Evolutionary conservation across 2,113 vertebrate genomes (phyloP).

Genomic region (Toxostoma redivivum): DNA sequence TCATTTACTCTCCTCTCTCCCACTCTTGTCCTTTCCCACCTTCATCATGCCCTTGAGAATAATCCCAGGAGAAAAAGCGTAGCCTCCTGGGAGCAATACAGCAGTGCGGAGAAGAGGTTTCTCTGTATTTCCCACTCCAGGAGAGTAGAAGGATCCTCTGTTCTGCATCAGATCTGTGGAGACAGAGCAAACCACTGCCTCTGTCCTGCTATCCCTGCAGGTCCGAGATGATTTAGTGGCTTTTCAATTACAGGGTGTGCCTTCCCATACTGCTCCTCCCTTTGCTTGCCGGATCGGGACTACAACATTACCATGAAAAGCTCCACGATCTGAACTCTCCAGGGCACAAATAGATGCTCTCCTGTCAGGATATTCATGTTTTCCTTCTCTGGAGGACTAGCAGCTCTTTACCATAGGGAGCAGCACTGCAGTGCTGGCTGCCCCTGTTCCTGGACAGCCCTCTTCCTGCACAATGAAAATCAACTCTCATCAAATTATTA

Average conservation of each 20-base stretch:
- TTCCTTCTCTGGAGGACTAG: background rate
- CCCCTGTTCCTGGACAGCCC: background rate
- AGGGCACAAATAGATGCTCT: conserved; percentile 9
- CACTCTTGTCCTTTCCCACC: background rate
- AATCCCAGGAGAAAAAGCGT: background rate
- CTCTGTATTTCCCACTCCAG: background rate
- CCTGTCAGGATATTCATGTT: conserved; percentile 22
- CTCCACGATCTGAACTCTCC: background rate
- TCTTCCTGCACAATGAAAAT: background rate
- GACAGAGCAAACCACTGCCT: conserved; percentile 14
- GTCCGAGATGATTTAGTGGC: background rate
- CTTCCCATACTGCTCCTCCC: background rate
- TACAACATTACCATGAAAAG: background rate
- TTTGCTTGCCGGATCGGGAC: background rate
- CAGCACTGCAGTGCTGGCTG: background rate
- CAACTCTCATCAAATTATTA: background rate
- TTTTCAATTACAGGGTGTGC: conserved; percentile 35
- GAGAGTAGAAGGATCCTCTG: background rate
- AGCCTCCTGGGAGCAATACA: background rate
- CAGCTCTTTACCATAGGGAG: background rate
- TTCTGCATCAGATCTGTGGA: background rate
- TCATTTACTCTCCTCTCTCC: background rate
- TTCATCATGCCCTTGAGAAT: background rate
- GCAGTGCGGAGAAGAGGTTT: background rate
- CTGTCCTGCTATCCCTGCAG: conserved; percentile 24